Evolutionary conservation across 2,113 vertebrate genomes (phyloP).

Genomic region (Alexandromys fortis): DNA sequence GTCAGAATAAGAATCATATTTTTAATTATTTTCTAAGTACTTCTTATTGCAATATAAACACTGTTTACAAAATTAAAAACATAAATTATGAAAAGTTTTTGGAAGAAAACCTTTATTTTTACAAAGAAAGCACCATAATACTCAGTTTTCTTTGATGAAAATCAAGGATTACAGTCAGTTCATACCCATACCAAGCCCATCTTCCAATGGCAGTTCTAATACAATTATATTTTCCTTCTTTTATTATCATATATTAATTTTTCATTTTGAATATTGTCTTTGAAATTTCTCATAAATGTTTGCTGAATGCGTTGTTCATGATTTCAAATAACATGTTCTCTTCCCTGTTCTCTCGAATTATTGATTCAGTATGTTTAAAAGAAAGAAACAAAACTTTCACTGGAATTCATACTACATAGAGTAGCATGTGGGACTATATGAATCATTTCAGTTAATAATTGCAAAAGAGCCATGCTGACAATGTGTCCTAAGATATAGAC

Average conservation of each 20-base stretch:
- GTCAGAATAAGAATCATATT: slow-evolving; percentile 27
- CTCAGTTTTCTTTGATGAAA: slow-evolving; percentile 23
- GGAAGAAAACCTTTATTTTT: neutral
- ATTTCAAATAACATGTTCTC: neutral
- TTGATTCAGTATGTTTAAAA: neutral
- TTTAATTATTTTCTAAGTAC: slow-evolving; percentile 49
- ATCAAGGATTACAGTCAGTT: neutral
- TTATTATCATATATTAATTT: neutral
- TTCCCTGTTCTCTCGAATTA: neutral
- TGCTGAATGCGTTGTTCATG: neutral
- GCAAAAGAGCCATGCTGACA: neutral
- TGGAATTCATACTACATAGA: neutral
- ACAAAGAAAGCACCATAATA: neutral
- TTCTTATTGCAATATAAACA: slow-evolving; percentile 16
- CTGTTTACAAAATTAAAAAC: slow-evolving; percentile 62
- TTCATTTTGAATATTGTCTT: neutral
- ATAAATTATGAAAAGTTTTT: slow-evolving; percentile 40
- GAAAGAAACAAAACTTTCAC: neutral
- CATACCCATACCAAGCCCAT: accelerated
- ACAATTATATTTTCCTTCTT: neutral
- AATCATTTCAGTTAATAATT: neutral
- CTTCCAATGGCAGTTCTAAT: neutral
- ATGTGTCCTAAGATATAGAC: neutral
- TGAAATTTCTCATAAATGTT: neutral
- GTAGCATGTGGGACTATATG: neutral